Evolutionary conservation across 1,140 invertebrate species (phyloP).

Genomic region (Propsilocerus akamusi): DNA sequence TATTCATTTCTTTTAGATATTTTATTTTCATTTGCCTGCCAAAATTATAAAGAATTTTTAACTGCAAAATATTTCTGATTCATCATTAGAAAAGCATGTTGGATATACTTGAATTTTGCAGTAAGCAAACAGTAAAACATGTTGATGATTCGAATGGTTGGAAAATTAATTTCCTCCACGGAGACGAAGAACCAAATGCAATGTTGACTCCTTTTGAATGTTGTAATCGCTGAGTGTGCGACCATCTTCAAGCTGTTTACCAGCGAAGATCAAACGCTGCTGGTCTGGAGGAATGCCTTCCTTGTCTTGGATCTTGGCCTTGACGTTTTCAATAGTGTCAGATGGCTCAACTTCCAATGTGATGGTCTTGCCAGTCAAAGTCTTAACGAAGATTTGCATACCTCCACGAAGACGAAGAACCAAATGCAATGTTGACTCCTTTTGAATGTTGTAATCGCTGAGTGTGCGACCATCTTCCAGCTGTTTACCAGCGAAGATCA

Average conservation of each 20-base stretch:
- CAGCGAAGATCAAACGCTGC: constrained; percentile 39
- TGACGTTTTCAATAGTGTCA: constrained; percentile 52
- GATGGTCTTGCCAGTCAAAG: constrained; percentile 48
- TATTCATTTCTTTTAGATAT: too few relatives aligned
- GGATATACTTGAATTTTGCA: constrained; percentile 9
- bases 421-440: constrained; percentile 54
- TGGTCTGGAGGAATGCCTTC: constrained; percentile 37
- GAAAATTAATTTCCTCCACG: constrained; percentile 35
- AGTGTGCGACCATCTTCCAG: constrained; percentile 44
- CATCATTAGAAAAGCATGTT: constrained; percentile 7
- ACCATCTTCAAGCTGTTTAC: constrained; percentile 50
- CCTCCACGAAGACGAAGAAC: constrained; percentile 37
- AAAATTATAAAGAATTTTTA: too few relatives aligned
- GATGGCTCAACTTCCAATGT: constrained; percentile 42
- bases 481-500: constrained; percentile 55
- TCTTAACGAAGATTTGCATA: constrained; percentile 46
- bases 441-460: constrained; percentile 48
- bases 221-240: constrained; percentile 45
- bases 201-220: constrained; percentile 62
- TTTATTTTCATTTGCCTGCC: too few relatives aligned
- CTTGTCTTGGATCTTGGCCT: constrained; percentile 52
- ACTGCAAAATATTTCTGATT: background rate
- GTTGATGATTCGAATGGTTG: too few relatives aligned
- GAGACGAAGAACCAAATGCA: constrained; percentile 51
- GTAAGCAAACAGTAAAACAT: too few relatives aligned